Evolutionary conservation across 2,797 vertebrate genomes (phyloP).

Genomic region (Pantherophis vulpinus): DNA sequence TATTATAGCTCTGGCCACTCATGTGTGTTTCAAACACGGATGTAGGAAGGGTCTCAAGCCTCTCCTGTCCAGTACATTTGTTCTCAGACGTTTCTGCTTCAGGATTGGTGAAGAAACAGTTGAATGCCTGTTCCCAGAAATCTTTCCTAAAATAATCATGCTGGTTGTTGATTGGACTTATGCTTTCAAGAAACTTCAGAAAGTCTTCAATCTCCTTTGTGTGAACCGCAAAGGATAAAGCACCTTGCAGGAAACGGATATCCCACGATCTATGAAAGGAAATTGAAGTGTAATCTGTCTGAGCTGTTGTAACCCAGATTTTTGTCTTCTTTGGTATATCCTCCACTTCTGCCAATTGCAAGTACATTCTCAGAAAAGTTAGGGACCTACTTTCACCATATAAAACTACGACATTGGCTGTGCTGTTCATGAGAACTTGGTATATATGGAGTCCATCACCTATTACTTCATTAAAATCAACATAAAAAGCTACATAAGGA

Average conservation of each 20-base stretch:
- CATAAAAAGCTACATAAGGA: too few relatives aligned
- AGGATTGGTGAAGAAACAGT: not conserved
- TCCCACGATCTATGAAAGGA: too few relatives aligned
- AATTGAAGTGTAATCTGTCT: too few relatives aligned
- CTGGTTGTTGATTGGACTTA: too few relatives aligned
- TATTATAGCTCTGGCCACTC: not conserved
- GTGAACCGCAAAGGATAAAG: too few relatives aligned
- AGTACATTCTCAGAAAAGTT: not conserved
- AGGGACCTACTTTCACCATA: not conserved
- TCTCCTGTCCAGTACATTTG: not conserved
- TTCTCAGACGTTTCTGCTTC: not conserved
- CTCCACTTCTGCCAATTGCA: not conserved
- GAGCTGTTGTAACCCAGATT: not conserved
- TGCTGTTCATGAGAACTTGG: not conserved
- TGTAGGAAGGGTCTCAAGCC: not conserved
- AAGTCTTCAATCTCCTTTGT: too few relatives aligned
- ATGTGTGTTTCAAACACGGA: not conserved
- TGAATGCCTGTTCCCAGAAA: not conserved
- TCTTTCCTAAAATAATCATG: not conserved
- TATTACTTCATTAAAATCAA: too few relatives aligned
- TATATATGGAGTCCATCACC: not conserved
- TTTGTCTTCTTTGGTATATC: not conserved
- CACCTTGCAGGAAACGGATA: too few relatives aligned
- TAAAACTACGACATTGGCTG: not conserved
- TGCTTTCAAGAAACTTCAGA: too few relatives aligned